phyloP scores from a whole-genome alignment of 23 tunicate genomes.

The Ascidia mentula region DNA sequence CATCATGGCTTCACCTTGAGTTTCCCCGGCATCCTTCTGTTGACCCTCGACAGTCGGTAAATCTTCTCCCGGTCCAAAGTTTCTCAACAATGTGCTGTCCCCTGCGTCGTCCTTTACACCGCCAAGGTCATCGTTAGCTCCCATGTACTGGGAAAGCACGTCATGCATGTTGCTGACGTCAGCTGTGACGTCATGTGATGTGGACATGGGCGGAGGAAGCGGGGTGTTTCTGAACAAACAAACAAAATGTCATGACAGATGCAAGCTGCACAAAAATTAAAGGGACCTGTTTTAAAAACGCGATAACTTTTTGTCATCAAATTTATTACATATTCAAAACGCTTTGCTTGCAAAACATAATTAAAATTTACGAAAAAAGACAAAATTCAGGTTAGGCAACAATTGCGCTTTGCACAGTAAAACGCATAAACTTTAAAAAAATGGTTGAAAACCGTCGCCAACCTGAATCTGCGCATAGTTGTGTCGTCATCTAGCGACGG shows the following conservation, averaged over 20 bases:
- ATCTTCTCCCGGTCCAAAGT: slow-evolving; percentile 1
- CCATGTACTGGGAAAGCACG: slow-evolving; percentile 50
- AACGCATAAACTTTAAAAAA: neutral
- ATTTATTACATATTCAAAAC: too few relatives aligned
- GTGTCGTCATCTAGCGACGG: neutral
- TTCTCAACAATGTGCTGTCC: slow-evolving; percentile 29
- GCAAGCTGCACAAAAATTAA: too few relatives aligned
- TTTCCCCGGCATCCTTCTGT: neutral
- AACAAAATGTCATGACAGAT: neutral
- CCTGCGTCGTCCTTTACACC: slow-evolving; percentile 15
- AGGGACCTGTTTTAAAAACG: too few relatives aligned
- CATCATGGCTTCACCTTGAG: neutral
- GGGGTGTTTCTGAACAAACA: neutral
- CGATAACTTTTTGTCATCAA: too few relatives aligned
- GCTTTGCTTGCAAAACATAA: too few relatives aligned
- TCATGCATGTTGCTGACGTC: slow-evolving; percentile 24
- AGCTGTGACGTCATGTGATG: neutral
- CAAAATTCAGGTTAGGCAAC: neutral
- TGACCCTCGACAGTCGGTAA: neutral
- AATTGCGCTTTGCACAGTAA: neutral
- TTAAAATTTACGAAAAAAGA: too few relatives aligned
- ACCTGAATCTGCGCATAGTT: neutral
- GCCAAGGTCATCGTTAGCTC: neutral
- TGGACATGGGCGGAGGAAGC: neutral
- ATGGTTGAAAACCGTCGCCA: neutral